Base-by-base conservation (phyloP, 2,113 vertebrate genomes). In the Pangasianodon gigas region DNA sequence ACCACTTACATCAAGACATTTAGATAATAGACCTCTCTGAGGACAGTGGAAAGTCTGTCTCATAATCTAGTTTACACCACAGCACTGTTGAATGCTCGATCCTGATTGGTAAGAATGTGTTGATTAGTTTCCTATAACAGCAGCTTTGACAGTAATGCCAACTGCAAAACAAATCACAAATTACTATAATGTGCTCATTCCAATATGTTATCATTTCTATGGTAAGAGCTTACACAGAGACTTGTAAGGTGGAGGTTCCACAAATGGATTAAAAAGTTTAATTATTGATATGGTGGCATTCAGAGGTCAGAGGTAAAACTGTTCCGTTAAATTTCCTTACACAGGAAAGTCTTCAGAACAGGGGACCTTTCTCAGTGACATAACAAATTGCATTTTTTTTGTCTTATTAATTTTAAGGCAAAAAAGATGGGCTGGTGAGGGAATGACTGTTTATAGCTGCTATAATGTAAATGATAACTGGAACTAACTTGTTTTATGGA, bases 21-120 rank as follows among this genome's bases (percentile, higher is more conserved):
- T 32, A 90, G 62, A 80, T 91, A 83, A 89, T 90, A 74, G 54
- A 24, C 60, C 48, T 71, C 62, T 86, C 65, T 37, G 44, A 74
- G 21, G 37, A 62, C 2, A 44, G 44, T 67, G 84, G 60, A 90
- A 79, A 67, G 62, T 67, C 14, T 86, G 84, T 29, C 51, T 62
- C 71, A 62, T 46, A 29, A 26, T 65, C 11, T 32, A 52, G 84
- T 85, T 51, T 52, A 79, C 13, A 18, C 26, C 24, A 80, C 46
- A 80, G 77, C 5, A 51, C 26, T 29, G 46, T 8, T n/a, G 26
- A 80, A n/a, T 52, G 46, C 46, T 80, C 5, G 26, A 52, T 80
- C 52, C 26, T 52, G 77, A 51, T 80, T 51, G 11, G 77, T 80
- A 46, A 80, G 46, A n/a, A 51, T 80, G 11, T 29, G 11, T 75